A percentile compares a stretch with the other conserved stretches of the same genome.
These are phyloP conservation scores for Tetraneura akinire DNA, from an alignment of 1,140 invertebrate genomes.

Conservation along the genomic window DNA sequence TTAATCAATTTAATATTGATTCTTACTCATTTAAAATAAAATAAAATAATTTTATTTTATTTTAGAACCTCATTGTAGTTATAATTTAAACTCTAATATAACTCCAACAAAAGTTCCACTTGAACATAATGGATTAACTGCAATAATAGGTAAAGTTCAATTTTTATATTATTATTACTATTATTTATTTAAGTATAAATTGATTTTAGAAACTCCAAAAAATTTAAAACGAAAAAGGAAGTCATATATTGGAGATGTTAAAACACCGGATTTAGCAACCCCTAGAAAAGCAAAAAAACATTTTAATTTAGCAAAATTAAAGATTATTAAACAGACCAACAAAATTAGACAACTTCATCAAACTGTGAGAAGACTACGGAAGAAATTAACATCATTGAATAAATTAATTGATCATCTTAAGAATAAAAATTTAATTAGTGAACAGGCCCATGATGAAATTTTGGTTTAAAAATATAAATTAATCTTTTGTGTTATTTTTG, in stretches of 20 bases:
- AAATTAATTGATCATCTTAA: not conserved
- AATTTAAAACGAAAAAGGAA: not conserved
- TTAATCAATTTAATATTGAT: too few species aligned
- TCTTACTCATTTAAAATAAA: too few species aligned
- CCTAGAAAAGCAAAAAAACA: not conserved
- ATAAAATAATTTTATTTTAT: constrained; percentile 1
- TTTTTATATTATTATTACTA: not conserved
- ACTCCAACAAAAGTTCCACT: constrained; percentile 9
- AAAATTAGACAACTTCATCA: not conserved
- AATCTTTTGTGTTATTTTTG: too few species aligned
- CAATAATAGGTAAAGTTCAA: not conserved
- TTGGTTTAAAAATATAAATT: too few species aligned
- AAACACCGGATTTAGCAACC: not conserved
- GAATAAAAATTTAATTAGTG: not conserved
- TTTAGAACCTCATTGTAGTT: not conserved
- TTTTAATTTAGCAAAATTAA: not conserved
- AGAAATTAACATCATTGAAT: not conserved
- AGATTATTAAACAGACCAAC: not conserved
- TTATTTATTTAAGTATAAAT: too few species aligned
- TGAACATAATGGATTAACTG: not conserved
- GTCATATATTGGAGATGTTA: not conserved
- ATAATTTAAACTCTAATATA: not conserved
- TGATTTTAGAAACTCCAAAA: constrained; percentile 11
- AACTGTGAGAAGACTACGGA: not conserved
- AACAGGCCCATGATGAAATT: not conserved